phyloP scores from a whole-genome alignment of 2,797 vertebrate species.

The Enteromius trimaculatus region DNA sequence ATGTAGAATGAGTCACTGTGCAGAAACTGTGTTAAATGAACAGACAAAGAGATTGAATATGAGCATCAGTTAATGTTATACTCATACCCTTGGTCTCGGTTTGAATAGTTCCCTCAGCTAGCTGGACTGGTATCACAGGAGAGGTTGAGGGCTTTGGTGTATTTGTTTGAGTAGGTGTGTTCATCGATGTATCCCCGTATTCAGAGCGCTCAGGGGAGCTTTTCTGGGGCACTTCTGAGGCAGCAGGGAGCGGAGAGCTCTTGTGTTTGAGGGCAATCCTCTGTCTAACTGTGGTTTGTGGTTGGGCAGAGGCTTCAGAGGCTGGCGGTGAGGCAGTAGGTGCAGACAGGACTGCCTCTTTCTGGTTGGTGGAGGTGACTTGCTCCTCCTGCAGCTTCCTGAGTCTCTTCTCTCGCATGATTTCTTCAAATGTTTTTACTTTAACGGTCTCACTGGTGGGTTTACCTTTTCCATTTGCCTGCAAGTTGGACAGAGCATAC shows the following conservation, averaged over 20 bases:
- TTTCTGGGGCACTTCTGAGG: background rate
- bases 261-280: constrained; percentile 58
- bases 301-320: constrained; percentile 40
- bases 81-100: constrained; percentile 26
- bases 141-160: constrained; percentile 7
- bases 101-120: constrained; percentile 10
- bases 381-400: constrained; percentile 77
- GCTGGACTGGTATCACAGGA: constrained; percentile 18
- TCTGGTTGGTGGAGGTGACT: constrained; percentile 53
- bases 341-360: constrained; percentile 42
- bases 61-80: background rate
- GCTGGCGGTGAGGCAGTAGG: constrained; percentile 31
- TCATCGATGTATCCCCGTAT: background rate
- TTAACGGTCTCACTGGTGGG: constrained; percentile 68
- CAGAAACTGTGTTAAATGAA: background rate
- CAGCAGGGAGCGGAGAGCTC: constrained; percentile 33
- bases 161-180: background rate
- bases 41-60: background rate
- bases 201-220: constrained; percentile 39
- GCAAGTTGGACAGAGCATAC: constrained; percentile 33
- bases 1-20: background rate
- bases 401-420: constrained; percentile 84
- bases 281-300: constrained; percentile 58
- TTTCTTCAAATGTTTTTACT: constrained; percentile 88
- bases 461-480: constrained; percentile 59